These are phyloP conservation scores for Sclerodermus sp. DNA, from an alignment of 2,888 invertebrate species.

Conservation along the genomic window DNA sequence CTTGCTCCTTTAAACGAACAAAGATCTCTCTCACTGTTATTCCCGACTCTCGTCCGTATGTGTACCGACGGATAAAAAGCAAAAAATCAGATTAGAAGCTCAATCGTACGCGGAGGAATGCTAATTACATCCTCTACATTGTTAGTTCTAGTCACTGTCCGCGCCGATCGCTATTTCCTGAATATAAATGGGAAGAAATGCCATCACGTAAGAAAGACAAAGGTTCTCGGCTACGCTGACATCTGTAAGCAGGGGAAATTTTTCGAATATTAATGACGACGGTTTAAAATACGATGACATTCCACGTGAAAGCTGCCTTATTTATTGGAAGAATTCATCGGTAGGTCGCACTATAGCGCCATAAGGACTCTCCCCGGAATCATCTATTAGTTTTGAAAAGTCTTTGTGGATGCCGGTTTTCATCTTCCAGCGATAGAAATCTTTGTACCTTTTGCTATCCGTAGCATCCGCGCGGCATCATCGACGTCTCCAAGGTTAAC, in stretches of 20 bases:
- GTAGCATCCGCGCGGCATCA: conserved; percentile 26
- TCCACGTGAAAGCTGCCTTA: too few relatives aligned
- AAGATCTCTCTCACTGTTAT: neutral
- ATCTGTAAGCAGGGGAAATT: conserved; percentile 44
- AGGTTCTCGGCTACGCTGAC: conserved; percentile 36
- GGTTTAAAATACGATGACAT: too few relatives aligned
- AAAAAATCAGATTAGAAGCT: neutral
- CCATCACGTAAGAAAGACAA: neutral
- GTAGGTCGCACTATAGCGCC: too few relatives aligned
- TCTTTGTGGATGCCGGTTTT: too few relatives aligned
- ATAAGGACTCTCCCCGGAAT: too few relatives aligned
- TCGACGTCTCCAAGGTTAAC: conserved; percentile 36
- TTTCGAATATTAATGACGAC: too few relatives aligned
- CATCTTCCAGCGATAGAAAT: too few relatives aligned
- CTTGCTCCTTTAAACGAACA: too few relatives aligned
- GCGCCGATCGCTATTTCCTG: neutral
- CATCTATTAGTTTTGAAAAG: too few relatives aligned
- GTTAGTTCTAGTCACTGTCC: neutral
- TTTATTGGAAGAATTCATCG: too few relatives aligned
- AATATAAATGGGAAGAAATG: neutral
- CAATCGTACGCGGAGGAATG: neutral
- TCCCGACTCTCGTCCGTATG: neutral
- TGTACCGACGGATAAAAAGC: neutral
- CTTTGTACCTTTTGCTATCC: neutral
- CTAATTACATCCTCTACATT: neutral